phyloP scores from a whole-genome alignment of 2,888 invertebrate species.

The Drosophila pseudotakahashii region DNA sequence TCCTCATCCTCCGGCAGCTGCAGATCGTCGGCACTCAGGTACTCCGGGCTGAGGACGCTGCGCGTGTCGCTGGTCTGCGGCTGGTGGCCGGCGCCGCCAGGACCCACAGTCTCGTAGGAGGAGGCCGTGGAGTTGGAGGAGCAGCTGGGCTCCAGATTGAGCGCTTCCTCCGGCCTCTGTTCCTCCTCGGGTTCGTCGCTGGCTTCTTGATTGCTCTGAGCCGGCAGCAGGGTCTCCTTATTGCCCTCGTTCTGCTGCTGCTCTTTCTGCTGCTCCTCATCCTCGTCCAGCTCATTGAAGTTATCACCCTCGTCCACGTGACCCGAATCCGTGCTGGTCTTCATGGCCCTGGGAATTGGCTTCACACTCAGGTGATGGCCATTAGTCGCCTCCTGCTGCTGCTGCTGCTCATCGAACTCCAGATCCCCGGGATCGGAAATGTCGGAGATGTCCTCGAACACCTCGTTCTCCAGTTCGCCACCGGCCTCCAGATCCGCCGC shows the following conservation, averaged over 20 bases:
- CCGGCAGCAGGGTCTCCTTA: conserved; percentile 81
- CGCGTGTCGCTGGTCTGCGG: conserved; percentile 60
- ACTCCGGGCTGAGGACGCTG: conserved; percentile 80
- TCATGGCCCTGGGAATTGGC: conserved; percentile 82
- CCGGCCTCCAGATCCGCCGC: conserved; percentile 85
- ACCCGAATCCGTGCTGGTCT: conserved; percentile 84
- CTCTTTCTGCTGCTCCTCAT: conserved; percentile 54
- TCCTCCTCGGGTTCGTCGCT: background rate
- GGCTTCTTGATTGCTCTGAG: conserved; percentile 20
- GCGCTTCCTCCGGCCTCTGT: conserved; percentile 23
- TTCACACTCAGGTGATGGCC: conserved; percentile 67
- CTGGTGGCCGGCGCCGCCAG: conserved; percentile 49
- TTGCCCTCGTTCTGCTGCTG: conserved; percentile 73
- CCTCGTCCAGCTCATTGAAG: conserved; percentile 81
- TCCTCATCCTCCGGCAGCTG: conserved; percentile 67
- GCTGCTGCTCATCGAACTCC: conserved; percentile 75
- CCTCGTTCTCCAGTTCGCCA: conserved; percentile 86
- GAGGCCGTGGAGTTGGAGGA: conserved; percentile 82
- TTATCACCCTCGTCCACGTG: conserved; percentile 83
- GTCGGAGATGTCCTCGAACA: conserved; percentile 86
- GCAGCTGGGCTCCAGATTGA: conserved; percentile 64
- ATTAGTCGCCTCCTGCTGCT: conserved; percentile 9
- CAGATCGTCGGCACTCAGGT: conserved; percentile 85
- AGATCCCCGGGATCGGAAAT: conserved; percentile 85
- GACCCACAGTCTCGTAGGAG: conserved; percentile 84